phyloP scores from a whole-genome alignment of 1,140 invertebrate species.

The Drosophila bocki region DNA sequence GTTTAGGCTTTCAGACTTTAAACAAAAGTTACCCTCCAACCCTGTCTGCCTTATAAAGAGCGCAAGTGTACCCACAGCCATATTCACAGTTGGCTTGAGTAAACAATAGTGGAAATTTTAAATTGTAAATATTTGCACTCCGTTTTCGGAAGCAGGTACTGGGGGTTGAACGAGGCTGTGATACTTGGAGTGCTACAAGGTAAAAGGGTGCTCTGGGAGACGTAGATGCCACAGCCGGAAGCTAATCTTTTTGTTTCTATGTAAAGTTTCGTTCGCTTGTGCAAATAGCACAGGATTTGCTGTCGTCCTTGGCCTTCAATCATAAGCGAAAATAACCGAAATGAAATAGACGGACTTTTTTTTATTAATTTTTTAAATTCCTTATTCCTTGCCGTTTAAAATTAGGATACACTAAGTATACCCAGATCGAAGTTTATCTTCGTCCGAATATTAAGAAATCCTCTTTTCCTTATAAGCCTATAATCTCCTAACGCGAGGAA shows the following conservation, averaged over 20 bases:
- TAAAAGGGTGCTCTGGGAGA: background rate
- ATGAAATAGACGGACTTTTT: too few relatives aligned
- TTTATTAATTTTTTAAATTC: too few relatives aligned
- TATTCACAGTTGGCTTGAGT: constrained; percentile 52
- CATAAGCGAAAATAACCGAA: constrained; percentile 56
- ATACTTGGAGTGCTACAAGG: background rate
- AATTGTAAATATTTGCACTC: constrained; percentile 75
- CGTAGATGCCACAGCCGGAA: constrained; percentile 37
- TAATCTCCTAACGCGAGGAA: too few relatives aligned
- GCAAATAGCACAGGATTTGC: constrained; percentile 68
- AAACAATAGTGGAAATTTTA: constrained; percentile 76
- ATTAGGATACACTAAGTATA: too few relatives aligned
- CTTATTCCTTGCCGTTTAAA: too few relatives aligned
- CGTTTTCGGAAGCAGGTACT: constrained; percentile 43
- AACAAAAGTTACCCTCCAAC: constrained; percentile 15
- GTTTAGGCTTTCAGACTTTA: constrained; percentile 21
- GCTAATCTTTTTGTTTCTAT: constrained; percentile 56
- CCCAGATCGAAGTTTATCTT: too few relatives aligned
- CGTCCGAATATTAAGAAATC: too few relatives aligned
- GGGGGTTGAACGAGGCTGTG: background rate
- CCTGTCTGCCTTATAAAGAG: background rate
- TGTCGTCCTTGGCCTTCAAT: constrained; percentile 44
- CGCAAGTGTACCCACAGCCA: background rate
- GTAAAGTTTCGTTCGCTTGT: constrained; percentile 71
- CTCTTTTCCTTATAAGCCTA: too few relatives aligned